phyloP scores from a whole-genome alignment of 2,113 vertebrate species.

The Eulacestoma nigropectus region DNA sequence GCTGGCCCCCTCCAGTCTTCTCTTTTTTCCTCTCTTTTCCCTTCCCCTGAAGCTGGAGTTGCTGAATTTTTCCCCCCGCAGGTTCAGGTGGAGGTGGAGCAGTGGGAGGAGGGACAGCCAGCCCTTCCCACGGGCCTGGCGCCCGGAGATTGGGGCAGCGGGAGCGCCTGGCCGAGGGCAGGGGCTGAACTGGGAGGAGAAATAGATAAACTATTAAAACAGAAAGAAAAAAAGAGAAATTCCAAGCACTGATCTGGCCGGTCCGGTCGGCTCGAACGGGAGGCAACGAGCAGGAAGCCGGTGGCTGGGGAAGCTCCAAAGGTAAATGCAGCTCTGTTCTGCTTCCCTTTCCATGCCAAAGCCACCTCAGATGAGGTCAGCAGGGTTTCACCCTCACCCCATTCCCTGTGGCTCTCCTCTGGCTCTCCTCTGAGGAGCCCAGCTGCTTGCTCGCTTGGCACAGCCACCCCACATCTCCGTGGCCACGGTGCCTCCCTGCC shows the following conservation, averaged over 20 bases:
- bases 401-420: not conserved
- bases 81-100: conserved; percentile 51
- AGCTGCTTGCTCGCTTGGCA: not conserved
- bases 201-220: not conserved
- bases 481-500: not conserved
- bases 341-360: not conserved
- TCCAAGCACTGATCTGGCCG: not conserved
- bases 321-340: not conserved
- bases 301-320: not conserved
- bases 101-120: not conserved
- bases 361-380: not conserved
- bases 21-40: not conserved
- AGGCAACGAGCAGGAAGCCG: not conserved
- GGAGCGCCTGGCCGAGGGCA: not conserved
- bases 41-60: not conserved
- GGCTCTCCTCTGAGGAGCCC: too few species aligned
- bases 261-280: not conserved
- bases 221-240: not conserved
- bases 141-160: not conserved
- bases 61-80: not conserved
- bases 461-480: not conserved
- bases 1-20: not conserved
- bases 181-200: not conserved
- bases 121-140: not conserved
- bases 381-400: not conserved